Conservation (phyloP, 2,888 invertebrate genomes). For the Drosophila siamana region DNA sequence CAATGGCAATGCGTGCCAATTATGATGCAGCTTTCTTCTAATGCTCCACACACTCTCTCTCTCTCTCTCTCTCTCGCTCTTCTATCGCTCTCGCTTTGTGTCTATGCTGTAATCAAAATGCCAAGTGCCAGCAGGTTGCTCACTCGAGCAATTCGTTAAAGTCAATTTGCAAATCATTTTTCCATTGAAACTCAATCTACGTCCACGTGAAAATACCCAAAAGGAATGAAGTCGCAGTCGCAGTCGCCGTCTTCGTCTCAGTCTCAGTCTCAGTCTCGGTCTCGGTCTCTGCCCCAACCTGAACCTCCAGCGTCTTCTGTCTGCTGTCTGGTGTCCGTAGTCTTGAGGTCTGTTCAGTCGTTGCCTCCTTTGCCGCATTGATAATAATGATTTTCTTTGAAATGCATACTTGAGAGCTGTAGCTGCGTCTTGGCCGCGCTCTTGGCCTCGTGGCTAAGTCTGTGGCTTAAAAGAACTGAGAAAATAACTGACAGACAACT, state of each 20-base stretch:
- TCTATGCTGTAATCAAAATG: constrained; percentile 77
- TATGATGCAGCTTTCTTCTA: constrained; percentile 56
- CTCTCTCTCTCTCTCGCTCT: background rate
- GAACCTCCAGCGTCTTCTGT: background rate
- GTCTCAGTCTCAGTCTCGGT: background rate
- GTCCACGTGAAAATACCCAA: constrained; percentile 79
- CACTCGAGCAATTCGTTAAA: constrained; percentile 81
- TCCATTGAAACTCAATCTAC: constrained; percentile 83
- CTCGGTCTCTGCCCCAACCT: background rate
- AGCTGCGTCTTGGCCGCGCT: background rate
- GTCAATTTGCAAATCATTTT: constrained; percentile 84
- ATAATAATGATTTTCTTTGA: constrained; percentile 83
- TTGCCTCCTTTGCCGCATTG: constrained; percentile 66
- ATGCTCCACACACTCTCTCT: constrained; percentile 14
- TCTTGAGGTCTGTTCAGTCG: constrained; percentile 25
- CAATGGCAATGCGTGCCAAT: constrained; percentile 68
- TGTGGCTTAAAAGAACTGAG: constrained; percentile 34
- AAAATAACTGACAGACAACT: constrained; percentile 72
- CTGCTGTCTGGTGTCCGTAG: constrained; percentile 5
- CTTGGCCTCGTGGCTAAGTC: constrained; percentile 26
- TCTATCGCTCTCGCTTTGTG: constrained; percentile 3
- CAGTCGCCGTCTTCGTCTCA: constrained; percentile 17
- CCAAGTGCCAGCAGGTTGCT: constrained; percentile 70
- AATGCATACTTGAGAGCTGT: constrained; percentile 72
- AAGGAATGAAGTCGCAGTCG: constrained; percentile 57